phyloP scores from a whole-genome alignment of 2,888 invertebrate genomes.

The Drosophila neutralis region DNA sequence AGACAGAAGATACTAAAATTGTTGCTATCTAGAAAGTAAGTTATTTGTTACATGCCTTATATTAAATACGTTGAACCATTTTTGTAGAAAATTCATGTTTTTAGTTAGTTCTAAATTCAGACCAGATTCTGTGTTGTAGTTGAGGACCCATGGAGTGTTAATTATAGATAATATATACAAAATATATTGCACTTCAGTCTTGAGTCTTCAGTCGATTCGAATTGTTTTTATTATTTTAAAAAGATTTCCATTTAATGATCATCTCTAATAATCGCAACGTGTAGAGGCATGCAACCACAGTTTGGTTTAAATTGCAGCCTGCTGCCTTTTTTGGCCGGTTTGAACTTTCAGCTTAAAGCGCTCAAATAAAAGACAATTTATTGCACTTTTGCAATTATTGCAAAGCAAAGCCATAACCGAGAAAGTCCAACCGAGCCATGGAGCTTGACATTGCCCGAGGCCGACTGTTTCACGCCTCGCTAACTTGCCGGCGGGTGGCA shows the following conservation, averaged over 20 bases:
- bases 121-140: not conserved
- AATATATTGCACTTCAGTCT: not conserved
- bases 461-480: constrained; percentile 69
- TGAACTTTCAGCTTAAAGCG: constrained; percentile 45
- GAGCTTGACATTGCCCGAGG: constrained; percentile 63
- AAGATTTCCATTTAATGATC: not conserved
- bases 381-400: constrained; percentile 77
- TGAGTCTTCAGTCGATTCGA: not conserved
- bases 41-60: not conserved
- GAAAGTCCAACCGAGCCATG: constrained; percentile 32
- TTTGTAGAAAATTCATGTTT: not conserved
- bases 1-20: not conserved
- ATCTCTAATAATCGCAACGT: not conserved
- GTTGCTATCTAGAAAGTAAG: not conserved
- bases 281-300: constrained; percentile 1
- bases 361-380: constrained; percentile 70
- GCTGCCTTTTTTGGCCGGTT: not conserved
- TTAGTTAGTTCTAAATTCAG: not conserved
- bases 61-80: not conserved
- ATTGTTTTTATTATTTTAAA: not conserved
- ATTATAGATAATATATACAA: not conserved
- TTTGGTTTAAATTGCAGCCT: constrained; percentile 24
- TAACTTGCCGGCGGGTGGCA: constrained; percentile 44
- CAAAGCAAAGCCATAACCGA: constrained; percentile 75
- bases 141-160: not conserved